phyloP scores from a whole-genome alignment of 2,888 invertebrate species.

The Didymodactylos carnosus region DNA sequence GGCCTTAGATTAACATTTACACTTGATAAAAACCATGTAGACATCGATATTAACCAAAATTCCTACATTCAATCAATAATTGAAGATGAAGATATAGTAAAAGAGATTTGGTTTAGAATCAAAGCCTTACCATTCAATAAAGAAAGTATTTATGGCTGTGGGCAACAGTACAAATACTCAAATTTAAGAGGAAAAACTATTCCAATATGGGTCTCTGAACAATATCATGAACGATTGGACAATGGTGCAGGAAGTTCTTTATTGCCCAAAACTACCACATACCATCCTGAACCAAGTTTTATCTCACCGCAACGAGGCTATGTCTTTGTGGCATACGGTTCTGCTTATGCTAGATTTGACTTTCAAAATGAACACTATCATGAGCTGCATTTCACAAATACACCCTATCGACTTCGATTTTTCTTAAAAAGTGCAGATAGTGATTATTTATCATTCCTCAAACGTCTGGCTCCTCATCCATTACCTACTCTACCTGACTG shows the following conservation, averaged over 20 bases:
- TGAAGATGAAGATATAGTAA: not conserved
- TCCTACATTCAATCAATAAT: not conserved
- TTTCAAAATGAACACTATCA: constrained; percentile 20
- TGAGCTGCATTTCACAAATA: constrained; percentile 17
- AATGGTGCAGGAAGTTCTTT: not conserved
- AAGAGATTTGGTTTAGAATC: not conserved
- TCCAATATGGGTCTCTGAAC: not conserved
- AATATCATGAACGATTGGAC: not conserved
- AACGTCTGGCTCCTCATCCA: constrained; percentile 16
- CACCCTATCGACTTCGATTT: not conserved
- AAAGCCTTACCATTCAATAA: not conserved
- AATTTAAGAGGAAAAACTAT: not conserved
- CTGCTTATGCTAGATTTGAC: constrained; percentile 22
- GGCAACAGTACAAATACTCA: not conserved
- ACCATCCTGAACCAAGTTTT: constrained; percentile 25
- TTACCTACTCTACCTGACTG: constrained; percentile 23
- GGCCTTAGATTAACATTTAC: not conserved
- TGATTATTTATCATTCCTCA: not conserved
- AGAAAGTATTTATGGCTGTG: not conserved
- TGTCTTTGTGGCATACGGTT: constrained; percentile 21
- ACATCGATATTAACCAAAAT: too few species aligned
- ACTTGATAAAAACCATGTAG: too few species aligned
- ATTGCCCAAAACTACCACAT: constrained; percentile 19
- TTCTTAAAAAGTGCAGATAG: not conserved
- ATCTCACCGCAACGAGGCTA: constrained; percentile 21